phyloP scores from a whole-genome alignment of 2,888 invertebrate species.

The Sphinx pinastri region DNA sequence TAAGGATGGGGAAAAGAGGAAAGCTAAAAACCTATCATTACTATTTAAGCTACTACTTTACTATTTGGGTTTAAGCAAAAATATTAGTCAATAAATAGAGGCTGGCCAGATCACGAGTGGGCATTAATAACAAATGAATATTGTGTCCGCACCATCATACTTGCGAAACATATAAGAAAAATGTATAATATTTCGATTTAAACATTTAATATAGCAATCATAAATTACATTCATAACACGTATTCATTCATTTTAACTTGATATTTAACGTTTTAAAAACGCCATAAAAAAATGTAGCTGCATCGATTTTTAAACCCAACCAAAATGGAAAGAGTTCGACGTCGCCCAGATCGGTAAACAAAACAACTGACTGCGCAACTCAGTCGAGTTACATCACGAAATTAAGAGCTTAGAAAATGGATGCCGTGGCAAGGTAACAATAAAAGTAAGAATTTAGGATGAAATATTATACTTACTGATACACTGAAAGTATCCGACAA shows the following conservation, averaged over 20 bases:
- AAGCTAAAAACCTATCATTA: too few species aligned
- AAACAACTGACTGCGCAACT: slow-evolving; percentile 38
- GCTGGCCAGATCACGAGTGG: too few species aligned
- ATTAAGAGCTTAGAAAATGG: slow-evolving; percentile 56
- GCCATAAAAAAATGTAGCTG: slow-evolving; percentile 6
- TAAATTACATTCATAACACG: background rate
- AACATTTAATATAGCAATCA: background rate
- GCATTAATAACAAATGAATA: too few species aligned
- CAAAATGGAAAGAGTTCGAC: slow-evolving; percentile 35
- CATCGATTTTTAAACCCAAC: slow-evolving; percentile 55
- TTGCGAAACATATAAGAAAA: background rate
- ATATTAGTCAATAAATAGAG: too few species aligned
- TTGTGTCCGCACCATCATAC: too few species aligned
- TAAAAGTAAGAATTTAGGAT: slow-evolving; percentile 29
- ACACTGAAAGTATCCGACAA: slow-evolving; percentile 67
- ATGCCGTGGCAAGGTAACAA: slow-evolving; percentile 46
- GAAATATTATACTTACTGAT: slow-evolving; percentile 56
- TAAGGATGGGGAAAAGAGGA: too few species aligned
- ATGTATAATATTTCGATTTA: background rate
- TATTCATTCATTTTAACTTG: background rate
- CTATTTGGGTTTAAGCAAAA: too few species aligned
- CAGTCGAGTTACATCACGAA: slow-evolving; percentile 49
- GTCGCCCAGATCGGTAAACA: slow-evolving; percentile 33
- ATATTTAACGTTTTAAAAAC: background rate
- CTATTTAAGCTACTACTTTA: too few species aligned